A percentile compares a stretch with the other conserved stretches of the same genome.
Evolutionary conservation across 2,888 invertebrate genomes (phyloP).

Genomic region (Hanleya hanleyi): DNA sequence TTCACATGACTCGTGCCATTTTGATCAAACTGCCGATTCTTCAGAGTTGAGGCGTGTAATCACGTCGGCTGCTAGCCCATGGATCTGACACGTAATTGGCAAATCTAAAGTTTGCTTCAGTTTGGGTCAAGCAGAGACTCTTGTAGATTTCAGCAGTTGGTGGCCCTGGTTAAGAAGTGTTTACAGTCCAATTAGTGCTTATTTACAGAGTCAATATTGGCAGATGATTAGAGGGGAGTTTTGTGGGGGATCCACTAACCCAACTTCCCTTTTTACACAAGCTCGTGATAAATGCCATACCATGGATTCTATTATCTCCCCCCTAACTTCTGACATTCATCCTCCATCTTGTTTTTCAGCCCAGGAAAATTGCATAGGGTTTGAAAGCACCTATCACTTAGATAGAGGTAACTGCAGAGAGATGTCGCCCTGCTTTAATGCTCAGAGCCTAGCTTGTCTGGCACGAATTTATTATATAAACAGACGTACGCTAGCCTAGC

Average conservation of each 20-base stretch:
- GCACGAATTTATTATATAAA: too few species aligned
- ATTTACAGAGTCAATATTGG: neutral
- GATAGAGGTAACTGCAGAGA: slow-evolving; percentile 47
- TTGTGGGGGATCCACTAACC: too few species aligned
- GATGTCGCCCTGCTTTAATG: too few species aligned
- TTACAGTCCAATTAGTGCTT: neutral
- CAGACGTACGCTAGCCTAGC: too few species aligned
- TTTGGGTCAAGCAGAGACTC: neutral
- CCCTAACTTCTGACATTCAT: neutral
- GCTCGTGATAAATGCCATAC: too few species aligned
- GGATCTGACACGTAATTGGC: neutral
- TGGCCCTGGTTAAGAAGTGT: too few species aligned
- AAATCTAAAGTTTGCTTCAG: neutral
- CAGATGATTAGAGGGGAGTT: neutral
- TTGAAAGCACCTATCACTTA: slow-evolving; percentile 58
- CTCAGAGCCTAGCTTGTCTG: too few species aligned
- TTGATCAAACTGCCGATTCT: neutral
- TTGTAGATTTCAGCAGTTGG: too few species aligned
- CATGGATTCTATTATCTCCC: too few species aligned
- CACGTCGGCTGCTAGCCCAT: neutral
- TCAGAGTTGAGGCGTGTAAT: neutral
- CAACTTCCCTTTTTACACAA: too few species aligned
- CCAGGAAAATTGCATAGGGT: slow-evolving; percentile 57
- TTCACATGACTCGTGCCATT: neutral
- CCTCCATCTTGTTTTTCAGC: slow-evolving; percentile 41